Percentiles rank a stretch among this genome's conserved stretches.
Evolutionary conservation across 2,797 vertebrate genomes (phyloP).

Genomic region (Okamejei kenojei): DNA sequence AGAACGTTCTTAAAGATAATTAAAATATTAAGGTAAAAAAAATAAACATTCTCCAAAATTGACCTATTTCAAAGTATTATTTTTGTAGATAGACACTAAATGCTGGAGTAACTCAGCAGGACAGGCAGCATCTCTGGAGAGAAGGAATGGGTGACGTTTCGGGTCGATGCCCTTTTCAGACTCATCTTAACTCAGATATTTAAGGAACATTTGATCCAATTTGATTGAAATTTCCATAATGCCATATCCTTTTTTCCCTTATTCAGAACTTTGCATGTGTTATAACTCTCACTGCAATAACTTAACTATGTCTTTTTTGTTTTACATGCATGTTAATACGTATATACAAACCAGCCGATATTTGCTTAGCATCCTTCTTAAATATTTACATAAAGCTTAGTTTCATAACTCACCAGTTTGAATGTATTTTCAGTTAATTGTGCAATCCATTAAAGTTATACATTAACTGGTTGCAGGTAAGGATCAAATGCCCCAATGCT

Average conservation of each 20-base stretch:
- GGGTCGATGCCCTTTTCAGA: no score
- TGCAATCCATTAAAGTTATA: not conserved
- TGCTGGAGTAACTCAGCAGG: no score
- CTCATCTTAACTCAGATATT: no score
- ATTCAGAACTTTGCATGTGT: not conserved
- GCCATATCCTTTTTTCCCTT: not conserved
- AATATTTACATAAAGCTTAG: slow-evolving; percentile 12
- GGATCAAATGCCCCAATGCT: not conserved
- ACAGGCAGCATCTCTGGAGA: not conserved
- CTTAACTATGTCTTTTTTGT: not conserved
- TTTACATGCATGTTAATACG: not conserved
- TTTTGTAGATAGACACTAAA: no score
- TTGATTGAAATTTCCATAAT: not conserved
- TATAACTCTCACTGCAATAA: not conserved
- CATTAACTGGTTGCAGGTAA: not conserved
- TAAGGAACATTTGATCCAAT: not conserved
- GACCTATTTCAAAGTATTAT: not conserved
- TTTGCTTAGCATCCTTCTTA: slow-evolving; percentile 16
- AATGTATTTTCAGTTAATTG: slow-evolving; percentile 1
- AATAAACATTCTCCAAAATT: not conserved
- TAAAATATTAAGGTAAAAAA: not conserved
- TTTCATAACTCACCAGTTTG: not conserved
- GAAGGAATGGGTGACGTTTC: no score
- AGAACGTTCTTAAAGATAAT: not conserved
- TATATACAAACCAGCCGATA: not conserved